These are phyloP conservation scores for Euschistus heros DNA, from an alignment of 1,140 invertebrate genomes.

Conservation along the genomic window DNA sequence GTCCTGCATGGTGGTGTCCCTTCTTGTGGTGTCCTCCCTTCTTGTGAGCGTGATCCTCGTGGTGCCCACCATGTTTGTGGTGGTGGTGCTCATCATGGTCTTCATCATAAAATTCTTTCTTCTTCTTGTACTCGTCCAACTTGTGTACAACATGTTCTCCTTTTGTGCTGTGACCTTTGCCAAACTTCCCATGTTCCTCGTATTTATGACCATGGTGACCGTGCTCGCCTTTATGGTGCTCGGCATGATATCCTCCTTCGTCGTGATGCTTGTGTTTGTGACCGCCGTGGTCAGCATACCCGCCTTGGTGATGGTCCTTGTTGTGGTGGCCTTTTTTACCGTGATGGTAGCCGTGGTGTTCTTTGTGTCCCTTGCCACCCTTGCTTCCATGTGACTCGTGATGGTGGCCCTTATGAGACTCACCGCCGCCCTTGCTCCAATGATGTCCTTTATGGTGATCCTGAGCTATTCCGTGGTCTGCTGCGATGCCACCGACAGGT, in stretches of 20 bases:
- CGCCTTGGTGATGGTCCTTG: slow-evolving; percentile 52
- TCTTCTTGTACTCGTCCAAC: slow-evolving; percentile 58
- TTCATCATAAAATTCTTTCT: slow-evolving; percentile 56
- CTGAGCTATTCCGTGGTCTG: background rate
- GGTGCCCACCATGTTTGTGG: slow-evolving; percentile 47
- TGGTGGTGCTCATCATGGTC: slow-evolving; percentile 50
- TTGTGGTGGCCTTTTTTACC: slow-evolving; percentile 51
- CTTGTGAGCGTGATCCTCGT: slow-evolving; percentile 49
- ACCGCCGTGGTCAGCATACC: slow-evolving; percentile 50
- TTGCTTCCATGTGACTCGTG: slow-evolving; percentile 47
- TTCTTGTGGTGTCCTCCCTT: slow-evolving; percentile 65
- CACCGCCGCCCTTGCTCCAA: slow-evolving; percentile 44
- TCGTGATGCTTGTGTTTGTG: slow-evolving; percentile 56
- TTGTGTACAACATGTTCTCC: slow-evolving; percentile 57
- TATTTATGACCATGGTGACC: slow-evolving; percentile 54
- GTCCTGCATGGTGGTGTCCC: slow-evolving; percentile 53
- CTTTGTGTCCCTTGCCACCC: slow-evolving; percentile 43
- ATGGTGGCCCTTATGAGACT: slow-evolving; percentile 46
- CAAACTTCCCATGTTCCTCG: slow-evolving; percentile 48
- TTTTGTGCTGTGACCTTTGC: slow-evolving; percentile 51
- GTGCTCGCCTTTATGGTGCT: slow-evolving; percentile 46
- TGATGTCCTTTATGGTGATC: slow-evolving; percentile 13
- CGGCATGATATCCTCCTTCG: slow-evolving; percentile 33
- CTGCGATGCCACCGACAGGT: background rate
- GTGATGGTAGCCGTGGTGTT: slow-evolving; percentile 43